Conservation (phyloP, 2,888 invertebrate species). For the Heliconius ethilla region DNA sequence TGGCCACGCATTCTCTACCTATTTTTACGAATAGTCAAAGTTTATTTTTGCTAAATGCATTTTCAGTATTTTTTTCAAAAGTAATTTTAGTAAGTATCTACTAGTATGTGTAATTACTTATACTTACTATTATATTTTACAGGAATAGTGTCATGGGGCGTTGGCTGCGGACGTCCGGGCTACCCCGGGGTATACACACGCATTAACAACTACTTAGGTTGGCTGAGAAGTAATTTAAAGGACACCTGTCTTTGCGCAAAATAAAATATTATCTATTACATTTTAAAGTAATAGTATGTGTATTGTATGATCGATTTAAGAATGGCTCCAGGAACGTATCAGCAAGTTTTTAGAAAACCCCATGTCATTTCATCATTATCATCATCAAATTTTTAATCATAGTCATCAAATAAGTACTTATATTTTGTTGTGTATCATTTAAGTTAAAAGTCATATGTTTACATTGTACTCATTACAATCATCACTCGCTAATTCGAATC, state of each 20-base stretch:
- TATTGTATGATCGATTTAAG: neutral
- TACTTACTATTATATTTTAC: slow-evolving; percentile 49
- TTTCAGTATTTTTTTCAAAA: too few species aligned
- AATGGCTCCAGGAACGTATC: neutral
- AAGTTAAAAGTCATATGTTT: neutral
- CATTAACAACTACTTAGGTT: slow-evolving; percentile 86
- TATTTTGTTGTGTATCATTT: neutral
- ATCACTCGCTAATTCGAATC: too few species aligned
- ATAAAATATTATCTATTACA: slow-evolving; percentile 47
- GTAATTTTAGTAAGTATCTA: too few species aligned
- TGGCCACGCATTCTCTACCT: too few species aligned
- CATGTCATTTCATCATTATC: slow-evolving; percentile 1
- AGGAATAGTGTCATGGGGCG: slow-evolving; percentile 94
- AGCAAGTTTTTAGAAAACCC: neutral
- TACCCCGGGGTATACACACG: slow-evolving; percentile 89
- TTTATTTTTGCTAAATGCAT: too few species aligned
- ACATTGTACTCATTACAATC: neutral
- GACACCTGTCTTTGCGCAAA: slow-evolving; percentile 87
- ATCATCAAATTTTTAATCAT: neutral
- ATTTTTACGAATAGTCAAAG: too few species aligned
- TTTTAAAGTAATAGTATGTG: neutral
- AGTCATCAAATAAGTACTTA: neutral
- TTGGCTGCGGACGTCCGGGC: slow-evolving; percentile 88
- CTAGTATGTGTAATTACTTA: too few species aligned
- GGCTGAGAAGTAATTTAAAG: slow-evolving; percentile 88